Conservation (phyloP, 2,113 vertebrate species). For the Puntigrus tetrazona region DNA sequence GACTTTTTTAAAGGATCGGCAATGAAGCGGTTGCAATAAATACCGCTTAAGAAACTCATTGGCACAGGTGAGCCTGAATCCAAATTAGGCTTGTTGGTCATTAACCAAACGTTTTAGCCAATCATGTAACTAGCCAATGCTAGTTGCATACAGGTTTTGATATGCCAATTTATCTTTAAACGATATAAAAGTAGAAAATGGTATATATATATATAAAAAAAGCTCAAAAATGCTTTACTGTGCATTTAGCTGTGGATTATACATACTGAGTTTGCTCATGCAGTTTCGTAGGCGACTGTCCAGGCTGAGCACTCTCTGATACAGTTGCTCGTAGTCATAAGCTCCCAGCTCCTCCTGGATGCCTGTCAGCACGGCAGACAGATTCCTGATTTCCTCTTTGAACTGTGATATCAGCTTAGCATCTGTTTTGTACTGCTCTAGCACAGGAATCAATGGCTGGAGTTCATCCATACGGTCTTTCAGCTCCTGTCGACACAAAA, state of each 20-base stretch:
- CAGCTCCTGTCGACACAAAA: conserved; percentile 89
- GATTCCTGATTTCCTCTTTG: conserved; percentile 96
- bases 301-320: conserved; percentile 88
- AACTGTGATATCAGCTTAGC: conserved; percentile 93
- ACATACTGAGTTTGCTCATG: conserved; percentile 99
- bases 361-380: conserved; percentile 86
- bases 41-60: background rate
- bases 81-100: background rate
- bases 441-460: conserved; percentile 91
- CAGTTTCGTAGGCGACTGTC: conserved; percentile 92
- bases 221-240: background rate
- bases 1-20: too few relatives aligned
- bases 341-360: conserved; percentile 97
- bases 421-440: conserved; percentile 99
- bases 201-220: background rate
- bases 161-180: background rate
- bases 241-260: conserved; percentile 1
- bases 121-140: background rate
- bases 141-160: background rate
- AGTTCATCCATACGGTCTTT: conserved; percentile 98
- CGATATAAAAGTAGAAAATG: background rate
- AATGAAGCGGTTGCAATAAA: too few relatives aligned
- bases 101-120: background rate
- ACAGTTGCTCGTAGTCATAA: conserved; percentile 95
- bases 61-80: background rate